A percentile compares a stretch with the other conserved stretches of the same genome.
These are phyloP conservation scores for Leptinotarsa undecemlineata DNA, from an alignment of 1,140 invertebrate genomes.

Conservation along the genomic window DNA sequence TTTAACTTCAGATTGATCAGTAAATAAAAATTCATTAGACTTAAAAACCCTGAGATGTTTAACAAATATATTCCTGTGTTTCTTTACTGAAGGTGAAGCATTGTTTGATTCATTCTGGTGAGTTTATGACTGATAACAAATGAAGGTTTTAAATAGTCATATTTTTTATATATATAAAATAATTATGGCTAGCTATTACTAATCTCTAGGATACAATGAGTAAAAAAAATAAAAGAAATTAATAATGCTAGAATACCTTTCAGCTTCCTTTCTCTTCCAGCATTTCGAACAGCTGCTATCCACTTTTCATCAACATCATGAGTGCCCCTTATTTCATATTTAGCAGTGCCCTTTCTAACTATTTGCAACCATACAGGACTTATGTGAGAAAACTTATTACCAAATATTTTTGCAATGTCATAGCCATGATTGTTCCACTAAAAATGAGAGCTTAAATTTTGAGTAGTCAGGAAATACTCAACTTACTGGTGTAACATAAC, in stretches of 20 bases:
- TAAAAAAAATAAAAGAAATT: background rate
- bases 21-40: too few species aligned
- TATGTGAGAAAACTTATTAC: slow-evolving; percentile 85
- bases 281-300: slow-evolving; percentile 70
- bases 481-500: slow-evolving; percentile 89
- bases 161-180: too few species aligned
- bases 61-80: too few species aligned
- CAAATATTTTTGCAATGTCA: slow-evolving; percentile 89
- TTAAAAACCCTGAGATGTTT: too few species aligned
- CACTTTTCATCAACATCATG: slow-evolving; percentile 85
- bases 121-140: too few species aligned
- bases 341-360: slow-evolving; percentile 62
- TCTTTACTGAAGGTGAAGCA: too few species aligned
- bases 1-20: too few species aligned
- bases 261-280: slow-evolving; percentile 55
- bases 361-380: slow-evolving; percentile 95
- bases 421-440: slow-evolving; percentile 96
- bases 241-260: slow-evolving; percentile 54
- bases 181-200: too few species aligned
- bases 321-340: slow-evolving; percentile 68
- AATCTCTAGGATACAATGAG: background rate
- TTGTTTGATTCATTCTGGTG: too few species aligned
- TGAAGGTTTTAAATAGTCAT: too few species aligned
- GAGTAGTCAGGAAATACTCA: slow-evolving; percentile 8
- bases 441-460: slow-evolving; percentile 50